Evolutionary conservation across 2,888 invertebrate genomes (phyloP).

Genomic region (Tribolium freemani): DNA sequence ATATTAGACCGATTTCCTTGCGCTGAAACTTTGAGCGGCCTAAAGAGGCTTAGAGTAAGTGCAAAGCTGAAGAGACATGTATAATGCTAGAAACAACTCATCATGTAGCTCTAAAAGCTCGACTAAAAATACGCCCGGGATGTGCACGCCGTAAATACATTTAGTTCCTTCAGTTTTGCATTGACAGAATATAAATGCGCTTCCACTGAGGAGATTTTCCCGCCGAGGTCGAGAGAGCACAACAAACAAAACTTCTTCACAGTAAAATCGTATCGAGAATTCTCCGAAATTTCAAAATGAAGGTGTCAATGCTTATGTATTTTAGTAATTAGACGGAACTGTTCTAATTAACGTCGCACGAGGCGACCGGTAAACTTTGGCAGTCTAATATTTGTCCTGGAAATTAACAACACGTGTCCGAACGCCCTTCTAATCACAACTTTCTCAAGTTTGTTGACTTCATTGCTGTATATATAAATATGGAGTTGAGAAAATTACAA

Average conservation of each 20-base stretch:
- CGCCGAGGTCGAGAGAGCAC: neutral
- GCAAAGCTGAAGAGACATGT: slow-evolving; percentile 45
- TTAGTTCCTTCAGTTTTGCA: slow-evolving; percentile 43
- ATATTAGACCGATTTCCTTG: slow-evolving; percentile 25
- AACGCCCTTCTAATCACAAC: slow-evolving; percentile 45
- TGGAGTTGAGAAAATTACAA: slow-evolving; percentile 37
- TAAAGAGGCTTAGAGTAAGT: slow-evolving; percentile 48
- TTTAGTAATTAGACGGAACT: slow-evolving; percentile 50
- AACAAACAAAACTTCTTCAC: slow-evolving; percentile 22
- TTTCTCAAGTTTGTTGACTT: slow-evolving; percentile 46
- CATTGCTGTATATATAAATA: slow-evolving; percentile 39
- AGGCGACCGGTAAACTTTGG: slow-evolving; percentile 45
- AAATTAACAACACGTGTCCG: slow-evolving; percentile 57
- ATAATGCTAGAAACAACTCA: slow-evolving; percentile 47
- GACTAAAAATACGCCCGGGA: slow-evolving; percentile 42
- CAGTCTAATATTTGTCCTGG: slow-evolving; percentile 51
- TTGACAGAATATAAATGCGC: slow-evolving; percentile 43
- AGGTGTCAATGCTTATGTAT: slow-evolving; percentile 54
- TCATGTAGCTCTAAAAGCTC: slow-evolving; percentile 41
- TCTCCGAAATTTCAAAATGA: slow-evolving; percentile 43
- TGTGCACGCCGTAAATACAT: slow-evolving; percentile 38
- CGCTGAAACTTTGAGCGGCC: slow-evolving; percentile 22
- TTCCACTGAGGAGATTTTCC: slow-evolving; percentile 12
- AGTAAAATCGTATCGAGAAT: slow-evolving; percentile 11
- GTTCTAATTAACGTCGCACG: slow-evolving; percentile 53